A percentile compares a stretch with the other conserved stretches of the same genome.
phyloP scores from a whole-genome alignment of 2,113 vertebrate species.

The Gymnarchus niloticus region DNA sequence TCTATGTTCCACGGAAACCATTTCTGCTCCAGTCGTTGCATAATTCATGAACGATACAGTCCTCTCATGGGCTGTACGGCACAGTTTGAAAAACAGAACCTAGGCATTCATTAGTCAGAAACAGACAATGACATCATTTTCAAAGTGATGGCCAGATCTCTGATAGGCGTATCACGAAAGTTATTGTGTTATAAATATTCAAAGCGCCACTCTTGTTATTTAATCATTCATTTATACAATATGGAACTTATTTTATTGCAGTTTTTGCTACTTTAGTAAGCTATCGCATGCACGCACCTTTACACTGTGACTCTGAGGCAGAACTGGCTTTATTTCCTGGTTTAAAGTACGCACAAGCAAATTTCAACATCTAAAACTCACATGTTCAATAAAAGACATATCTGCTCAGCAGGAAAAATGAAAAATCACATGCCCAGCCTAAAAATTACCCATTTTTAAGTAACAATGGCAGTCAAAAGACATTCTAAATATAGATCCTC shows the following conservation, averaged over 20 bases:
- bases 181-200: neutral
- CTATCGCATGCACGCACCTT: neutral
- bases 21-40: conserved; percentile 50
- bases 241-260: neutral
- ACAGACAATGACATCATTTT: neutral
- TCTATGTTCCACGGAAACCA: conserved; percentile 48
- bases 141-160: neutral
- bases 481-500: neutral
- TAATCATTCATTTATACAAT: neutral
- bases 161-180: neutral
- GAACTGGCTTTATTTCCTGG: neutral
- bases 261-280: neutral
- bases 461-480: neutral
- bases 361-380: neutral
- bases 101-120: neutral
- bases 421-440: neutral
- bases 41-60: conserved; percentile 58
- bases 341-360: neutral
- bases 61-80: conserved; percentile 45
- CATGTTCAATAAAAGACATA: neutral
- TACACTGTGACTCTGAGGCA: neutral
- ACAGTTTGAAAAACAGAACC: neutral
- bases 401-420: neutral
- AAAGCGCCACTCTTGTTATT: neutral
- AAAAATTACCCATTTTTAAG: neutral